phyloP scores from a whole-genome alignment of 1,140 invertebrate genomes.

The Cotesia typhae region DNA sequence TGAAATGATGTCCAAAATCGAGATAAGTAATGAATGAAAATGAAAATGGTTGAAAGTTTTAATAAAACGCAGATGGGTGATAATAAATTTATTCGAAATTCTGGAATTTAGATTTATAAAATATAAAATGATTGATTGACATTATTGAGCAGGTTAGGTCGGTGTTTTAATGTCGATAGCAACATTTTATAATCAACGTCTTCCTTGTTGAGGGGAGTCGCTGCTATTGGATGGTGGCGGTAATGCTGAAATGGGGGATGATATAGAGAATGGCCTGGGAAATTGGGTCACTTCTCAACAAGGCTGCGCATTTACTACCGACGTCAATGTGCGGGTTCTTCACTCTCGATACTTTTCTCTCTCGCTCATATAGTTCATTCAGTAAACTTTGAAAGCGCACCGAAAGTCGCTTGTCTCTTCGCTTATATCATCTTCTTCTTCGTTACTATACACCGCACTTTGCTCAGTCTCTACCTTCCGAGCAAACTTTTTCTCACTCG shows the following conservation, averaged over 20 bases:
- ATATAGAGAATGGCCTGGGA: constrained; percentile 3
- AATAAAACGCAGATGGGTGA: too few species aligned
- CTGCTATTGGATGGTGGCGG: too few species aligned
- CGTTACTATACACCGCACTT: too few species aligned
- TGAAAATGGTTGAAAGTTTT: too few species aligned
- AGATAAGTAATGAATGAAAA: too few species aligned
- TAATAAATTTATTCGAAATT: too few species aligned
- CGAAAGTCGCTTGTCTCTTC: not conserved
- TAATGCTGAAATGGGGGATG: too few species aligned
- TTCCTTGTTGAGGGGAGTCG: not conserved
- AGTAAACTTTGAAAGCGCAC: constrained; percentile 7
- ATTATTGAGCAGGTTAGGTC: not conserved
- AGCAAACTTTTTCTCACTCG: too few species aligned
- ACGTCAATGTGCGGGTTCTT: constrained; percentile 4
- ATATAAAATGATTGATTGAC: constrained; percentile 3
- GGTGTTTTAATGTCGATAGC: not conserved
- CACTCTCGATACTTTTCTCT: not conserved
- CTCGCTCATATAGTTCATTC: not conserved
- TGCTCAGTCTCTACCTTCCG: too few species aligned
- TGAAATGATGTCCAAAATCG: too few species aligned
- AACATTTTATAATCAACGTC: not conserved
- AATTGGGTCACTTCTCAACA: constrained; percentile 15
- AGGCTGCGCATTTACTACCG: not conserved
- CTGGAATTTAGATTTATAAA: not conserved
- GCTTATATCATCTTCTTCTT: too few species aligned